Percentiles rank a stretch among this genome's conserved stretches.
Evolutionary conservation across 2,797 vertebrate species (phyloP).

Genomic region (Helarctos malayanus): DNA sequence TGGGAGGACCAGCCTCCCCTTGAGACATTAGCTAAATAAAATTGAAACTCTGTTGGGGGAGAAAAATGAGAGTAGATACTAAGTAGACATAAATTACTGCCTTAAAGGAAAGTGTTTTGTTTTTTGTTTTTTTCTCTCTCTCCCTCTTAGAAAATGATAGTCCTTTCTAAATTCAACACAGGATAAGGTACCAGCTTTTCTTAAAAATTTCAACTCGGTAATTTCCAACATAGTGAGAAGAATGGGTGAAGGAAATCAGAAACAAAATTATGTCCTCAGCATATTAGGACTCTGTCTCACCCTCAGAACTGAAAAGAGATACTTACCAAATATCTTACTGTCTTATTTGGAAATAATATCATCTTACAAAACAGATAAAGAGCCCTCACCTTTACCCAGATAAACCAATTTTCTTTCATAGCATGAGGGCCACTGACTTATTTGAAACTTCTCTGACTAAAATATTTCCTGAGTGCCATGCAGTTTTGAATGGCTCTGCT

Average conservation of each 20-base stretch:
- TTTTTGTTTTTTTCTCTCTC: background rate
- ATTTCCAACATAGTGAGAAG: background rate
- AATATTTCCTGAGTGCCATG: background rate
- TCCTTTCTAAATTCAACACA: background rate
- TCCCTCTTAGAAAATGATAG: background rate
- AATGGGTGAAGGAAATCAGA: background rate
- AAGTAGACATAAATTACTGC: background rate
- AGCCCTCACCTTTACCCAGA: background rate
- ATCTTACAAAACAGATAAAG: background rate
- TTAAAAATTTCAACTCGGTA: background rate
- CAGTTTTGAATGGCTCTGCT: background rate
- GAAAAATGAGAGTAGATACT: background rate
- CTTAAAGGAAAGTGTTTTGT: background rate
- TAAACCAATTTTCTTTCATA: background rate
- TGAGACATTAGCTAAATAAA: background rate
- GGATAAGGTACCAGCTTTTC: background rate
- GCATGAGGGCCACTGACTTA: background rate
- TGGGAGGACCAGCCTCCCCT: background rate
- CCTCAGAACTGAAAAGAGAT: background rate
- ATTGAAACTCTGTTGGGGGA: accelerated
- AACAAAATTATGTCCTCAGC: background rate
- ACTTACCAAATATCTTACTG: background rate
- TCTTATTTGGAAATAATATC: background rate
- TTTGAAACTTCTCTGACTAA: background rate
- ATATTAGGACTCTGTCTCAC: background rate